Base-by-base conservation (phyloP, 2,113 vertebrate species). In the Silurus glanis region DNA sequence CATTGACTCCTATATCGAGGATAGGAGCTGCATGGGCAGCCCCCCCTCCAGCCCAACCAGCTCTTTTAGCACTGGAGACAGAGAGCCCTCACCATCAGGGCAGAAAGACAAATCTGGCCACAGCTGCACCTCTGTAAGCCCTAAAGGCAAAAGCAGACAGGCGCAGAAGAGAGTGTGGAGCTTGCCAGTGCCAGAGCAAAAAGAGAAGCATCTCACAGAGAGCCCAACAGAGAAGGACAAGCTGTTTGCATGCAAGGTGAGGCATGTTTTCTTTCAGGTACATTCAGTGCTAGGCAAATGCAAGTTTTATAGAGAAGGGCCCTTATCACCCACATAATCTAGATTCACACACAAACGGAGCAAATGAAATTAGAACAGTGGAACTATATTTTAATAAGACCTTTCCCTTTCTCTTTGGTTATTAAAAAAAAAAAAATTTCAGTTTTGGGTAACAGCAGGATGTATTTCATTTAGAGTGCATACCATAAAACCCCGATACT, bases 221-320 rank as follows among this genome's bases (percentile, higher is more conserved):
- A 90, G 69, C 28, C 12, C 66, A 23, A 91, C 91, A 0, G 91
- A 95, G 82, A 93, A 89, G 59, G 93, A 92, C 56, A 83, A 83
- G 25, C 59, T 92, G 47, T 95, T 95, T 72, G 92, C 91, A 84
- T 91, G 87, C 6, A 96, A 96, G 95, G 95, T 96, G 89, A 94
- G 94, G 59, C 80, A 10, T 71, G 80, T 56, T 47, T 47, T 45
- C 25, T 56, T 82, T 55, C 7, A 80, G 86, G 69, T 71, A 64
- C n/a, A 14, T 67, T 58, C 80, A 25, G 61, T 80, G 51, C 61
- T 82, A 69, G 45, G 79, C 21, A 80, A 83, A 51, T 62, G 67
- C 88, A 87, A 88, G 16, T 87, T 82, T 89, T 71, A 88, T 90
- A 89, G 55, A 84, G 56, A 80, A 13, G 16, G 47, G 0, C 37